These are phyloP conservation scores for Decapterus maruadsi DNA, from an alignment of 2,797 vertebrate species.

Conservation along the genomic window DNA sequence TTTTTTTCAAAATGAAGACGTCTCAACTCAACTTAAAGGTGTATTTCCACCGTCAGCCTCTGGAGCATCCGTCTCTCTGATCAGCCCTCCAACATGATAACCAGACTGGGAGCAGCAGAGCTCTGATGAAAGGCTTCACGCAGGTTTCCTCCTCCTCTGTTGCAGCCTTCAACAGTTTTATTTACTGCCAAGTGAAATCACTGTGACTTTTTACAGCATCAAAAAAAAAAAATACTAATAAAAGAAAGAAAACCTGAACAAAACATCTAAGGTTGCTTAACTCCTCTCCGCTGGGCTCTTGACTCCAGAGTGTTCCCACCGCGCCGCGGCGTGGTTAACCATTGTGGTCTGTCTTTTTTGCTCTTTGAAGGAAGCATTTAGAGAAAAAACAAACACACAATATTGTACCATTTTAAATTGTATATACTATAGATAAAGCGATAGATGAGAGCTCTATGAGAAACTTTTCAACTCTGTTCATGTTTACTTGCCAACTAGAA, in stretches of 20 bases:
- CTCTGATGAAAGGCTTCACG: slow-evolving; percentile 2
- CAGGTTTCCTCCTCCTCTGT: slow-evolving; percentile 2
- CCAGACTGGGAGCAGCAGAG: slow-evolving; percentile 2
- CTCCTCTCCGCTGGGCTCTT: slow-evolving; percentile 32
- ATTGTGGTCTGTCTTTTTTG: slow-evolving; percentile 46
- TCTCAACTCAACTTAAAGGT: slow-evolving; percentile 10
- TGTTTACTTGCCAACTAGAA: slow-evolving; percentile 84
- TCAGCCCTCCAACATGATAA: slow-evolving; percentile 7
- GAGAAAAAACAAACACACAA: slow-evolving; percentile 5
- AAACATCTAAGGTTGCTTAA: background rate
- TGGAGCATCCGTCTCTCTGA: slow-evolving; percentile 31
- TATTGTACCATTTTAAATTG: slow-evolving; percentile 72
- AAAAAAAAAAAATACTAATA: background rate
- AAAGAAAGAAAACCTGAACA: background rate
- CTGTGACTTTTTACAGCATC: slow-evolving; percentile 69
- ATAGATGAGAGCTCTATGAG: slow-evolving; percentile 67
- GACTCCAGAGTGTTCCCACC: slow-evolving; percentile 74
- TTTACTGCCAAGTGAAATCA: slow-evolving; percentile 71
- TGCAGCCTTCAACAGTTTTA: slow-evolving; percentile 44
- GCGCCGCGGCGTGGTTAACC: slow-evolving; percentile 14
- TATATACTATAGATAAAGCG: slow-evolving; percentile 72
- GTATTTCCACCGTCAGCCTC: slow-evolving; percentile 30
- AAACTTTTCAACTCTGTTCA: slow-evolving; percentile 68
- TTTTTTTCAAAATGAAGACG: slow-evolving; percentile 23
- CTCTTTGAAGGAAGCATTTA: slow-evolving; percentile 47